Conservation (phyloP, 2,888 invertebrate species). For the Drosophila glabriapex region DNA sequence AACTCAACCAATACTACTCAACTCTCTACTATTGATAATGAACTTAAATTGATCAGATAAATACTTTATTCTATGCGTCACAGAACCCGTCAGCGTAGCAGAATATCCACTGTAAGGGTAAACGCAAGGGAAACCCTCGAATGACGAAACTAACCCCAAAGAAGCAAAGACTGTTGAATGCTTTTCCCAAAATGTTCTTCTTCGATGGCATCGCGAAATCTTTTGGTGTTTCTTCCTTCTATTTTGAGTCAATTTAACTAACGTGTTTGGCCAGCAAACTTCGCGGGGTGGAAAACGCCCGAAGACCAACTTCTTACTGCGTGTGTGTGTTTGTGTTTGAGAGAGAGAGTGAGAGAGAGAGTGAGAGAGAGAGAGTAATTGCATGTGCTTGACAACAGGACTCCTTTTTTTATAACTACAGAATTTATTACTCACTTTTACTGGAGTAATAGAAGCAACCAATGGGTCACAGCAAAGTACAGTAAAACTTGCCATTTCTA, state of each 20-base stretch:
- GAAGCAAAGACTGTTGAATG: constrained; percentile 31
- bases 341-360: not conserved
- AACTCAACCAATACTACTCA: not conserved
- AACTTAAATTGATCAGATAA: not conserved
- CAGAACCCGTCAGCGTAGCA: not conserved
- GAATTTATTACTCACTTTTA: constrained; percentile 43
- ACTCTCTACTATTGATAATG: not conserved
- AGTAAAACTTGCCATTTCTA: constrained; percentile 58
- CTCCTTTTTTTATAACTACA: constrained; percentile 31
- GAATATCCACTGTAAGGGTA: not conserved
- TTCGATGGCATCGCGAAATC: constrained; percentile 51
- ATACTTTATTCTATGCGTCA: not conserved
- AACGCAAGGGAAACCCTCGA: constrained; percentile 40
- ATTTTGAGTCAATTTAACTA: constrained; percentile 66
- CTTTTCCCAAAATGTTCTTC: constrained; percentile 7
- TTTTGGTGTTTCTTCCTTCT: constrained; percentile 29
- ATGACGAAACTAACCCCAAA: constrained; percentile 65
- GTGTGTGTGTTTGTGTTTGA: constrained; percentile 8
- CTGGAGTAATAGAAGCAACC: constrained; percentile 19
- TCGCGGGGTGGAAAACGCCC: constrained; percentile 77
- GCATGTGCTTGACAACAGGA: constrained; percentile 55
- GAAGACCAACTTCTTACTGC: constrained; percentile 12
- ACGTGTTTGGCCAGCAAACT: constrained; percentile 73
- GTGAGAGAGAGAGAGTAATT: constrained; percentile 44
- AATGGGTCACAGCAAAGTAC: constrained; percentile 55